Percentiles rank a stretch among this genome's conserved stretches.
Conservation (phyloP, 2,888 invertebrate genomes). For the Drosophila neutralis region DNA sequence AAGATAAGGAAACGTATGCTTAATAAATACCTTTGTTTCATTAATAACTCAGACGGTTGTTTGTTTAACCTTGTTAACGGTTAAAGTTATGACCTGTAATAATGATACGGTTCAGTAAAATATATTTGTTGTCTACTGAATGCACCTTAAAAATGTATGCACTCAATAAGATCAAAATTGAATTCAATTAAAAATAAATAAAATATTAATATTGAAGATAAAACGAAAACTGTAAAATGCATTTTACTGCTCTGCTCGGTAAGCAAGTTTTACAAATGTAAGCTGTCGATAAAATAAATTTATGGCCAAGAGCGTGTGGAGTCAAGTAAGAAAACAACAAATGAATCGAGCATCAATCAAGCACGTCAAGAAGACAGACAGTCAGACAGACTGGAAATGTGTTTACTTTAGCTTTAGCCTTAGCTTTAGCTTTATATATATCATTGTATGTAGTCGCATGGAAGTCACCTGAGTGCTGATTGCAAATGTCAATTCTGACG, state of each 20-base stretch:
- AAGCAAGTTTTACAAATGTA: constrained; percentile 4
- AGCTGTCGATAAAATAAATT: constrained; percentile 39
- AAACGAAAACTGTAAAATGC: not conserved
- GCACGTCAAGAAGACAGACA: constrained; percentile 44
- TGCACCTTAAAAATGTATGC: not conserved
- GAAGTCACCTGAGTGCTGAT: constrained; percentile 51
- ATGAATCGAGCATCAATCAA: constrained; percentile 64
- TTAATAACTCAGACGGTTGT: not conserved
- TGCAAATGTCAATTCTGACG: constrained; percentile 49
- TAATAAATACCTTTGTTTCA: not conserved
- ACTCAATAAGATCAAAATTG: not conserved
- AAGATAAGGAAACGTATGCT: constrained; percentile 6
- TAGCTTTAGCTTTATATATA: not conserved
- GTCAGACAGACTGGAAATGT: constrained; percentile 26
- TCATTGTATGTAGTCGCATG: not conserved
- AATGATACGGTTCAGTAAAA: not conserved
- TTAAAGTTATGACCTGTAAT: not conserved
- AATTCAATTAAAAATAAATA: not conserved
- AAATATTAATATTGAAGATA: not conserved
- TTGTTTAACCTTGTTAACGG: not conserved
- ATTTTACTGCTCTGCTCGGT: not conserved
- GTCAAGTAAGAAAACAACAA: constrained; percentile 6
- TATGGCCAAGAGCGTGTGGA: constrained; percentile 38
- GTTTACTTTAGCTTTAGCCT: not conserved
- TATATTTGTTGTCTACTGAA: not conserved